Base-by-base conservation (phyloP, 1,140 invertebrate species). In the Zaprionus capensis region DNA sequence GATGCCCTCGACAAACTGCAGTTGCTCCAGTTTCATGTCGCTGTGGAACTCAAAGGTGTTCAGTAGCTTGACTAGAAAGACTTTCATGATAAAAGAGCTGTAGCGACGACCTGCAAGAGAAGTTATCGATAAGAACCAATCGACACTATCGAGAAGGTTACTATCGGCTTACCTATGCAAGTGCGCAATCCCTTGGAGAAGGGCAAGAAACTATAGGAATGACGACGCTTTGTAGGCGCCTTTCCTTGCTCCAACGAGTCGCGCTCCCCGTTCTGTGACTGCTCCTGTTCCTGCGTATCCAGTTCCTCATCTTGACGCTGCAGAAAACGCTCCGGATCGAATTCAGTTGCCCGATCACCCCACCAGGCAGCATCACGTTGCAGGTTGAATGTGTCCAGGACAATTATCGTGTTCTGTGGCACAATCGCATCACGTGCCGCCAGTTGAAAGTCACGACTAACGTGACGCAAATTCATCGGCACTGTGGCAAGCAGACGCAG, bases 311-410 rank as follows among this genome's bases (percentile, higher is more conserved):
- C 55, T 15, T 61, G 65, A 12, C 71, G 49, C 36, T 71, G 51
- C 12, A 96, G 91, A 85, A 97, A 98, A 75, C 96, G 94, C 56
- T 97, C 96, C 0, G 97, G 97, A 92, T 97, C 93, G 81, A 97
- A 98, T 36, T 91, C 91, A 26, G 95, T 93, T 2, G 97, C 95
- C 81, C 96, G 94, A 0, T 95, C 93, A 79, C 91, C 91, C 91
- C 91, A 92, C 80, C 75, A 78, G 12, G 55, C 69, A 17, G 70
- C 67, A 24, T 92, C 91, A 2, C 91, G 91, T 53, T 92, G 91
- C 91, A 92, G 87, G 57, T 91, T 92, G 55, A 92, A 92, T 20
- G 79, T 91, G 56, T 92, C 91, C 28, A 91, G 56, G 1, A 87
- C 91, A 9, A 92, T 71, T 7, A 91, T 87, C 44, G 88, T 91